Percentiles rank a stretch among this genome's conserved stretches.
Evolutionary conservation across 1,140 invertebrate genomes (phyloP).

Genomic region (Eurosta solidaginis): DNA sequence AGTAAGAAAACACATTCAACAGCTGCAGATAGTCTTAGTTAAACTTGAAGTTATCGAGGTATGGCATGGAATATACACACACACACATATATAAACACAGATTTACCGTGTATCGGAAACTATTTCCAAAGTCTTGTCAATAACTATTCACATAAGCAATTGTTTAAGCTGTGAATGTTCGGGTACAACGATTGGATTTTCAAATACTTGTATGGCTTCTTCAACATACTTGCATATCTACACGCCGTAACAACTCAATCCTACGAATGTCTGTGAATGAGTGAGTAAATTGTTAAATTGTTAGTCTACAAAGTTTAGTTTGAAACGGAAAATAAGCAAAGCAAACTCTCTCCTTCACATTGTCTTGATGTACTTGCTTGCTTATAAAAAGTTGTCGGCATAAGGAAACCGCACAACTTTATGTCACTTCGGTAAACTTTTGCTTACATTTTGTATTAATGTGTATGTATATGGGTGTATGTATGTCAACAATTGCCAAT

Average conservation of each 20-base stretch:
- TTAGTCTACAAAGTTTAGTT: not conserved
- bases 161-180: not conserved
- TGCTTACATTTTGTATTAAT: not conserved
- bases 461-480: not conserved
- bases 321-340: not conserved
- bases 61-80: not conserved
- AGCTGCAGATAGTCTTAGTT: conserved; percentile 18
- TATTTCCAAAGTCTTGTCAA: not conserved
- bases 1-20: too few species aligned
- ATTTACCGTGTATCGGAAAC: not conserved
- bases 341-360: not conserved
- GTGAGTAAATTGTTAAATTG: not conserved
- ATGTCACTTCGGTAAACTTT: not conserved
- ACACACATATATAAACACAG: too few species aligned
- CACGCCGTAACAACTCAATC: too few species aligned
- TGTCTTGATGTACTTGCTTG: not conserved
- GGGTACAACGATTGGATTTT: not conserved
- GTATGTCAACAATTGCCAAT: not conserved
- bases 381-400: not conserved
- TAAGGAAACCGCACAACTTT: not conserved
- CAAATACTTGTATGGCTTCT: not conserved
- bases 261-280: too few species aligned
- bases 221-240: not conserved
- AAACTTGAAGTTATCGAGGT: conserved; percentile 1
- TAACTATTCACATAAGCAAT: not conserved